These are phyloP conservation scores for Branchinecta lindahli DNA, from an alignment of 1,140 invertebrate species.

Conservation along the genomic window DNA sequence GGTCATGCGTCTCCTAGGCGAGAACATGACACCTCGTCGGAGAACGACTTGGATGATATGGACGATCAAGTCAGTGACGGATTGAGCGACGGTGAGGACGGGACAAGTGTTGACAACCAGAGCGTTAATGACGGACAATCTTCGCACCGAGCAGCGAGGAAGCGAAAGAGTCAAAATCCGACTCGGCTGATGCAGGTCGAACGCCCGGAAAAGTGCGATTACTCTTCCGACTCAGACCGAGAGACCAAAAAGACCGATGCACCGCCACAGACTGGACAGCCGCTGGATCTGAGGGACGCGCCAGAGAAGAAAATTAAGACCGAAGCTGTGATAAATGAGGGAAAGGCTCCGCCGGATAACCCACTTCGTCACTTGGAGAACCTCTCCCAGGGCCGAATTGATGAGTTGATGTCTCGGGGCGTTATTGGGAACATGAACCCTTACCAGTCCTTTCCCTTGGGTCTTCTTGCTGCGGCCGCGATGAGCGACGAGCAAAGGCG, in stretches of 20 bases:
- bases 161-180: conserved; percentile 82
- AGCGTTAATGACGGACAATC: conserved; percentile 36
- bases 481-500: conserved; percentile 9
- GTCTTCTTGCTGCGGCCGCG: conserved; percentile 27
- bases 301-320: conserved; percentile 12
- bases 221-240: conserved; percentile 50
- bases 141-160: conserved; percentile 36
- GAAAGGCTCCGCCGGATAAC: conserved; percentile 34
- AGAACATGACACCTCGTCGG: conserved; percentile 14
- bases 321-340: conserved; percentile 9
- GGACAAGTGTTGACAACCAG: conserved; percentile 39
- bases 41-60: conserved; percentile 37
- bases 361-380: conserved; percentile 59
- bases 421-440: conserved; percentile 30
- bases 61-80: conserved; percentile 41
- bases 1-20: background rate
- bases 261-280: background rate
- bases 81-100: conserved; percentile 41
- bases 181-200: conserved; percentile 43
- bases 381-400: conserved; percentile 58
- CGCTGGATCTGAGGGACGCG: background rate
- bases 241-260: conserved; percentile 17
- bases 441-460: conserved; percentile 36
- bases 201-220: conserved; percentile 33
- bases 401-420: conserved; percentile 31